Conservation (phyloP, 2,888 invertebrate species). For the Xanthostigma xanthostigma region DNA sequence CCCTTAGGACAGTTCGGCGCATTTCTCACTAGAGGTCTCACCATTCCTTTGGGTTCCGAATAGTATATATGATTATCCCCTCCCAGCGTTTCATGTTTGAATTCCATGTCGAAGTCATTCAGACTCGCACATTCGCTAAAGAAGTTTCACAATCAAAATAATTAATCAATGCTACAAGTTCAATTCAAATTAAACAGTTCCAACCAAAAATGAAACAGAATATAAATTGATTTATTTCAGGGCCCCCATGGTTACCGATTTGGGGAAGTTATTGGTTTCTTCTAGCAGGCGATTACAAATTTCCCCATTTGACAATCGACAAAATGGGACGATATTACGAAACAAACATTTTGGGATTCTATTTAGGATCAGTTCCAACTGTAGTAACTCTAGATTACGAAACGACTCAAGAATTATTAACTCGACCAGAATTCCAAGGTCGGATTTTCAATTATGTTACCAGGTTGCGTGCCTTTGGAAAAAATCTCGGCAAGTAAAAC, state of each 20-base stretch:
- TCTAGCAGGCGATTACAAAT: slow-evolving; percentile 33
- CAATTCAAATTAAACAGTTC: too few species aligned
- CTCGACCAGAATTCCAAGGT: slow-evolving; percentile 45
- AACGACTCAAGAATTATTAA: slow-evolving; percentile 39
- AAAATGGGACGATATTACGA: slow-evolving; percentile 39
- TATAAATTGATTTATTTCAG: slow-evolving; percentile 23
- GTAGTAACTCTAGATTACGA: slow-evolving; percentile 38
- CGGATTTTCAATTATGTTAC: slow-evolving; percentile 34
- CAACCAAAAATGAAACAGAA: too few species aligned
- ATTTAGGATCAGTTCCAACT: slow-evolving; percentile 33
- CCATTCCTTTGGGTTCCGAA: too few species aligned
- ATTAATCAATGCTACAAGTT: too few species aligned
- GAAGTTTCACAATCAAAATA: too few species aligned
- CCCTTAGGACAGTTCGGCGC: too few species aligned
- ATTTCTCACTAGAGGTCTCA: too few species aligned
- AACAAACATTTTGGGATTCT: slow-evolving; percentile 41
- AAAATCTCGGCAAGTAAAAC: slow-evolving; percentile 31
- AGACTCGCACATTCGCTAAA: too few species aligned
- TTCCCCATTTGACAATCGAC: slow-evolving; percentile 34
- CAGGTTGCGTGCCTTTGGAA: slow-evolving; percentile 37
- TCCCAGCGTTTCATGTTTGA: too few species aligned
- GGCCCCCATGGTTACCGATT: slow-evolving; percentile 44
- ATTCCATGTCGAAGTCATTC: too few species aligned
- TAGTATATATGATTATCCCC: too few species aligned
- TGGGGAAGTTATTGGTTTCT: slow-evolving; percentile 47